A percentile compares a stretch with the other conserved stretches of the same genome.
Evolutionary conservation across 1,140 invertebrate species (phyloP).

Genomic region (Danaus melanippus): DNA sequence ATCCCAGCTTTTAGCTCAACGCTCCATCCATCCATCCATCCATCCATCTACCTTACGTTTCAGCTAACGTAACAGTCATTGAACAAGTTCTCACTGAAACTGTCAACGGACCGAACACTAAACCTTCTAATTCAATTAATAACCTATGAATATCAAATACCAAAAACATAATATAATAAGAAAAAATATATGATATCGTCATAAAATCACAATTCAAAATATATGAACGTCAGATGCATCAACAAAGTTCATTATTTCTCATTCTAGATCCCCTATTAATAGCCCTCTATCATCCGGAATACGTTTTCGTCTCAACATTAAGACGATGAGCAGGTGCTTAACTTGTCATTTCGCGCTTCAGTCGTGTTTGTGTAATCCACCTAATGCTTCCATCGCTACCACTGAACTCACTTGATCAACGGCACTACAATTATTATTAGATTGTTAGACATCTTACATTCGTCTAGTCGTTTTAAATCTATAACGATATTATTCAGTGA

Average conservation of each 20-base stretch:
- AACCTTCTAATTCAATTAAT: no score
- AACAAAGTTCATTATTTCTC: slow-evolving; percentile 20
- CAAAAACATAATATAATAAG: no score
- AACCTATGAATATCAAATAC: no score
- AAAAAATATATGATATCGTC: no score
- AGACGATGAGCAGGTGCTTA: slow-evolving; percentile 53
- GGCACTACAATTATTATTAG: no score
- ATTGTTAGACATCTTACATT: no score
- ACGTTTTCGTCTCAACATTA: slow-evolving; percentile 32
- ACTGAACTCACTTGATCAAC: background rate
- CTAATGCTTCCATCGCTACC: slow-evolving; percentile 39
- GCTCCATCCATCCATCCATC: slow-evolving; percentile 18
- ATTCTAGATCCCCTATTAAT: slow-evolving; percentile 36
- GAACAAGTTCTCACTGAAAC: no score
- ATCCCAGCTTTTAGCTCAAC: slow-evolving; percentile 17
- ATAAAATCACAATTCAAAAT: no score
- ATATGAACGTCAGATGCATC: no score
- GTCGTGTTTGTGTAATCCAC: slow-evolving; percentile 44
- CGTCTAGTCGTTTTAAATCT: no score
- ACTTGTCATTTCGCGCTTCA: slow-evolving; percentile 53
- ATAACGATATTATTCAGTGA: no score
- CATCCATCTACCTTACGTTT: slow-evolving; percentile 16
- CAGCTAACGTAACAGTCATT: slow-evolving; percentile 14
- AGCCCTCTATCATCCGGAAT: slow-evolving; percentile 34
- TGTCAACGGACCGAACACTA: no score